Base-by-base conservation (phyloP, 2,113 vertebrate genomes). In the Camelus bactrianus region DNA sequence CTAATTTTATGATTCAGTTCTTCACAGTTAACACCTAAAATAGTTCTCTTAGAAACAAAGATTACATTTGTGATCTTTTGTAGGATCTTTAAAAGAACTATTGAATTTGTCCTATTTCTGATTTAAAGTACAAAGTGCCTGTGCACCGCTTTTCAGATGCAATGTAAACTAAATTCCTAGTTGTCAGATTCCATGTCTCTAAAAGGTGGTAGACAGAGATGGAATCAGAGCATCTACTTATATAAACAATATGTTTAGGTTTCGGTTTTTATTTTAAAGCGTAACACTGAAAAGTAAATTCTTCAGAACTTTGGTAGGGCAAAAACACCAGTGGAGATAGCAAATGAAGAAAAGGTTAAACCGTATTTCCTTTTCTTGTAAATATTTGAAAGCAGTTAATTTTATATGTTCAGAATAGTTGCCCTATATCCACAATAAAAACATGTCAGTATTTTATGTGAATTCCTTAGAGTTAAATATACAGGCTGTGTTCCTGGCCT, bases 371-470 rank as follows among this genome's bases (percentile, higher is more conserved):
- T 97, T 97, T 97, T 95, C 95, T 98, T 94, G 97, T 65, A 82
- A 98, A 97, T 97, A 90, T 97, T 98, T 98, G 98, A 98, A 98
- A 98, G 97, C 98, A 97, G 96, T 97, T 98, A 98, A 98, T 99
- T 98, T 98, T 97, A 96, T 97, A 97, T 92, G 97, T 97, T 95
- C 79, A 5, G 86, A 98, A 93, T 93, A 98, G 97, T 92, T 97
- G 96, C 86, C 96, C 96, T 97, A 95, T 1, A 58, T 93, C 96
- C 98, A 97, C 97, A 98, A 95, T 98, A 98, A 98, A 98, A 96
- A 89, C 89, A 79, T 77, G 97, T 80, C 97, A 93, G 97, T 50
- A 8, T 97, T 98, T 99, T 98, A 98, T 96, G 98, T 96, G 98
- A 98, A 98, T 98, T 99, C 98, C 98, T 98, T 22, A 2, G 95